Percentiles rank a stretch among this genome's conserved stretches.
Evolutionary conservation across 2,888 invertebrate genomes (phyloP).

Genomic region (Phania funesta): DNA sequence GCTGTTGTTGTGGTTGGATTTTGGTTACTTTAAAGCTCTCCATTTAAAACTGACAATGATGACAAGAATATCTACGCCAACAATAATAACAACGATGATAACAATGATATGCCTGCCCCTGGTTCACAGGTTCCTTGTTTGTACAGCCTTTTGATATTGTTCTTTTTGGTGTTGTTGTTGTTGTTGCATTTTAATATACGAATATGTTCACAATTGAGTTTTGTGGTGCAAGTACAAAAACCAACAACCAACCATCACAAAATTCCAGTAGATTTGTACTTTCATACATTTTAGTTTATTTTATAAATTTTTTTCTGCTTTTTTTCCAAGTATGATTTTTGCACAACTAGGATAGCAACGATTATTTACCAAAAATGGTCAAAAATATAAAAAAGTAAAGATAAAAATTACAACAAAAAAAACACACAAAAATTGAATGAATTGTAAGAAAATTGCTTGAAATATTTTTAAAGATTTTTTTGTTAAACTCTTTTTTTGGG

Average conservation of each 20-base stretch:
- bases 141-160: slow-evolving; percentile 36
- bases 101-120: slow-evolving; percentile 53
- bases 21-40: slow-evolving; percentile 35
- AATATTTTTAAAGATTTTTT: slow-evolving; percentile 38
- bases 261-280: slow-evolving; percentile 41
- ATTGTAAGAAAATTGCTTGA: slow-evolving; percentile 61
- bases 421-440: slow-evolving; percentile 58
- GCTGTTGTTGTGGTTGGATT: slow-evolving; percentile 36
- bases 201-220: slow-evolving; percentile 40
- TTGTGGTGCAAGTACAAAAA: slow-evolving; percentile 41
- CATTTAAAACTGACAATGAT: slow-evolving; percentile 61
- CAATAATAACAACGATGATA: slow-evolving; percentile 47
- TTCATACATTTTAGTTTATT: slow-evolving; percentile 2
- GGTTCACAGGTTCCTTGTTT: slow-evolving; percentile 55
- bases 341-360: slow-evolving; percentile 51
- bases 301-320: not conserved
- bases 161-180: not conserved
- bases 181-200: not conserved
- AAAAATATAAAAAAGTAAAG: slow-evolving; percentile 43
- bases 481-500: slow-evolving; percentile 41
- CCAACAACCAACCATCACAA: slow-evolving; percentile 5
- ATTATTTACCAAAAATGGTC: slow-evolving; percentile 74
- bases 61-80: slow-evolving; percentile 64
- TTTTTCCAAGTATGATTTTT: slow-evolving; percentile 43
- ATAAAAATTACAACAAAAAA: slow-evolving; percentile 37